Conservation (phyloP, 2,113 vertebrate genomes). For the Saguinus midas region DNA sequence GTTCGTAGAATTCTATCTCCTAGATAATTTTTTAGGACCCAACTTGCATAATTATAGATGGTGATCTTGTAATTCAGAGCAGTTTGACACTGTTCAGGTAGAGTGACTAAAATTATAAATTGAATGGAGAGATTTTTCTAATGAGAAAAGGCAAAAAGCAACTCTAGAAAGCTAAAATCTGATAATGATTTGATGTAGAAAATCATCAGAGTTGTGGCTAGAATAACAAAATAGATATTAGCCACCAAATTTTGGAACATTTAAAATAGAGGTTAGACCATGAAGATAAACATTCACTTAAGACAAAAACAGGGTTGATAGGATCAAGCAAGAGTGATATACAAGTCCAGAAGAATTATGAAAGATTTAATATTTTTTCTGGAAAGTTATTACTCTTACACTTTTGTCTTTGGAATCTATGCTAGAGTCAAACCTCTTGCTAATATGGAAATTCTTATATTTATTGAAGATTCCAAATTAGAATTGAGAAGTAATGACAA, state of each 20-base stretch:
- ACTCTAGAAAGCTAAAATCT: not conserved
- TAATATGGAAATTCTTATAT: not conserved
- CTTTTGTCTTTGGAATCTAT: not conserved
- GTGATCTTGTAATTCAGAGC: not conserved
- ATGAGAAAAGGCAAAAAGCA: not conserved
- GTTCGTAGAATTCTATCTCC: not conserved
- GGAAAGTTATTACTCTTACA: not conserved
- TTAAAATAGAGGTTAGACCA: slow-evolving; percentile 1
- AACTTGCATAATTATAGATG: not conserved
- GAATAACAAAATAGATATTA: not conserved
- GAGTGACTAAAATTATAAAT: not conserved
- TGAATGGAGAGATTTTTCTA: not conserved
- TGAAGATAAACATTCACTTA: not conserved
- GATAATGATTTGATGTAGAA: not conserved
- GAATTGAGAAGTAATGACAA: not conserved
- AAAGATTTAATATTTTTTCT: not conserved
- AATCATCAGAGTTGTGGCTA: not conserved
- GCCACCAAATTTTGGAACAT: not conserved
- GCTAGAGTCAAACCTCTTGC: not conserved
- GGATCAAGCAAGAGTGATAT: not conserved
- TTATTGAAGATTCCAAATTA: not conserved
- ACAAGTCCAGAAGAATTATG: not conserved
- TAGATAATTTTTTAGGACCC: not conserved
- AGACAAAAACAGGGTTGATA: not conserved
- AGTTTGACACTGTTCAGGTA: not conserved